phyloP scores from a whole-genome alignment of 2,888 invertebrate species.

The Pollenia angustigena region DNA sequence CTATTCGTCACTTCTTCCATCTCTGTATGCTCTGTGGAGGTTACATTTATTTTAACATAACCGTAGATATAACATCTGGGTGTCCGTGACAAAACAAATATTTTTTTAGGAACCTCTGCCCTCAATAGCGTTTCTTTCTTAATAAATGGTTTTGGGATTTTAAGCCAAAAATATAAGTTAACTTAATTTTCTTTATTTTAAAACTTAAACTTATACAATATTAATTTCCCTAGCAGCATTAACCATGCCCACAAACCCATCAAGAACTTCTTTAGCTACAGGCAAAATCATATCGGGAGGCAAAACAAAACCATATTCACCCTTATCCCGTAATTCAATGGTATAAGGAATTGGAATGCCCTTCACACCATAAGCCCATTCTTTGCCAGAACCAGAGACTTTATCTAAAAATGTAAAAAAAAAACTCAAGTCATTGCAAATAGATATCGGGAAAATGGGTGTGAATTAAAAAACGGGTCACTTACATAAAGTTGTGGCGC shows the following conservation, averaged over 20 bases:
- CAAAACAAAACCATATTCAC: slow-evolving; percentile 88
- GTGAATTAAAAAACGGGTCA: not conserved
- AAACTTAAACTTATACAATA: slow-evolving; percentile 77
- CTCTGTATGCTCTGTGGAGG: no score
- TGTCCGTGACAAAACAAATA: no score
- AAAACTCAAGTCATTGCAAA: not conserved
- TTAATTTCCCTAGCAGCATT: slow-evolving; percentile 83
- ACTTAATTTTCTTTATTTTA: not conserved
- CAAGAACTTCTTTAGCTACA: slow-evolving; percentile 86
- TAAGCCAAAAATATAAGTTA: no score
- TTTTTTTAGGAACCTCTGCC: no score
- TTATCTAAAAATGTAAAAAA: slow-evolving; percentile 79
- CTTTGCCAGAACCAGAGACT: slow-evolving; percentile 84
- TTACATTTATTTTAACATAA: no score
- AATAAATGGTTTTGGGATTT: no score
- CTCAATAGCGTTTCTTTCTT: no score
- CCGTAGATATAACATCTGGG: no score
- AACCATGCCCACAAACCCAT: slow-evolving; percentile 85
- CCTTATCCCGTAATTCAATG: slow-evolving; percentile 88
- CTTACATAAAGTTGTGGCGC: slow-evolving; percentile 85
- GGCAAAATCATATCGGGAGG: slow-evolving; percentile 88
- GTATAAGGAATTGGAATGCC: slow-evolving; percentile 86
- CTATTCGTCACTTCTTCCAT: no score
- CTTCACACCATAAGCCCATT: slow-evolving; percentile 86
- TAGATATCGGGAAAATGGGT: not conserved